These are phyloP conservation scores for Limnephilus auricula DNA, from an alignment of 2,888 invertebrate species.

Conservation along the genomic window DNA sequence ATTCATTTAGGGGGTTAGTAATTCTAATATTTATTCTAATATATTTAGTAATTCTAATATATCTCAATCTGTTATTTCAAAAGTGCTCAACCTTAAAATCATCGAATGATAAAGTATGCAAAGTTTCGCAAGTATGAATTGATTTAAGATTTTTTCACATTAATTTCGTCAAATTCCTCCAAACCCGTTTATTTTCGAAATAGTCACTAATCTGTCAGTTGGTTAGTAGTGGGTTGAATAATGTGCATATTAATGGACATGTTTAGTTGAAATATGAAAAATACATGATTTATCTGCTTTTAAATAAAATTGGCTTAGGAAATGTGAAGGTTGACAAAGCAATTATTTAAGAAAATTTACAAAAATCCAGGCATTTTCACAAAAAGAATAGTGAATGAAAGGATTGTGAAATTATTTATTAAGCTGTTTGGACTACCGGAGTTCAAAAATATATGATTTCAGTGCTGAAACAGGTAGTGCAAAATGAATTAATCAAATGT, in stretches of 20 bases:
- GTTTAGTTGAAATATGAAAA: neutral
- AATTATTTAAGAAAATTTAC: neutral
- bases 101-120: neutral
- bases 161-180: neutral
- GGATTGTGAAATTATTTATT: too few species aligned
- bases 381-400: too few species aligned
- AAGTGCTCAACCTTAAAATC: neutral
- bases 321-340: neutral
- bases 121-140: neutral
- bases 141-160: neutral
- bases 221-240: neutral
- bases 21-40: too few species aligned
- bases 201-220: neutral
- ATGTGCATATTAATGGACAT: neutral
- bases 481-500: too few species aligned
- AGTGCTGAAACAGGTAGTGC: too few species aligned
- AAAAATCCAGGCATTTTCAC: neutral
- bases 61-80: neutral
- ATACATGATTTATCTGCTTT: neutral
- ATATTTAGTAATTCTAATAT: too few species aligned
- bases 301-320: neutral
- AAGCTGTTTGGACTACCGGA: too few species aligned
- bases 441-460: too few species aligned
- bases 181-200: neutral
- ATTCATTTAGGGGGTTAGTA: too few species aligned